Evolutionary conservation across 2,113 vertebrate species (phyloP).

Genomic region (Dipodomys stephensi): DNA sequence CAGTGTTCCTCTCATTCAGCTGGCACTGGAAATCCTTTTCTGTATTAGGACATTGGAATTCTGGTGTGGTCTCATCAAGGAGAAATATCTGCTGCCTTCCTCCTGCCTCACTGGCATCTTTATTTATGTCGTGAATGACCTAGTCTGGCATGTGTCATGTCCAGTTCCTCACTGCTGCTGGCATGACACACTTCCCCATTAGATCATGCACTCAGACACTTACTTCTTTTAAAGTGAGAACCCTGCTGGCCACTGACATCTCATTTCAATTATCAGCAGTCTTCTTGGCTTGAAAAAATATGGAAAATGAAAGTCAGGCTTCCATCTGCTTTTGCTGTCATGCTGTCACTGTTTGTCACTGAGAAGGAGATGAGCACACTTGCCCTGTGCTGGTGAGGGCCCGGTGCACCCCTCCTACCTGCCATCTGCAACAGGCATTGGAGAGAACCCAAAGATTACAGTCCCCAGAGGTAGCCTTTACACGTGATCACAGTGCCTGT

Average conservation of each 20-base stretch:
- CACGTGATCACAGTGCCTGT: conserved; percentile 3
- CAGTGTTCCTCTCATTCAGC: conserved; percentile 23
- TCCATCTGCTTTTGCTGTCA: conserved; percentile 74
- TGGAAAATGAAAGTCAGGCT: conserved; percentile 58
- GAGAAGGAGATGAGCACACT: conserved; percentile 42
- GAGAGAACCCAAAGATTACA: conserved; percentile 3
- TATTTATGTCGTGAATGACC: background rate
- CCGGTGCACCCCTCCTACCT: background rate
- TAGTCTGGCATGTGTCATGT: background rate
- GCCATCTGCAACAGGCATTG: background rate
- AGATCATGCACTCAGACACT: background rate
- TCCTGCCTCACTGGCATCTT: background rate
- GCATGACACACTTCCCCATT: background rate
- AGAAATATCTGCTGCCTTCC: background rate
- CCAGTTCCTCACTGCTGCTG: background rate
- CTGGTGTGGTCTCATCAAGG: background rate
- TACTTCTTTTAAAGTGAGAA: background rate
- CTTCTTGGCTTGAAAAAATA: conserved; percentile 64
- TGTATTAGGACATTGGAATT: conserved; percentile 24
- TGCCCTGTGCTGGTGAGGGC: conserved; percentile 4
- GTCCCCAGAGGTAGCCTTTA: background rate
- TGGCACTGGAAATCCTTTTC: background rate
- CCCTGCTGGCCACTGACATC: background rate
- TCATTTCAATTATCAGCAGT: conserved; percentile 50
- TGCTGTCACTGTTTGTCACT: conserved; percentile 53